These are phyloP conservation scores for Plebejus anna DNA, from an alignment of 2,888 invertebrate species.

Conservation along the genomic window DNA sequence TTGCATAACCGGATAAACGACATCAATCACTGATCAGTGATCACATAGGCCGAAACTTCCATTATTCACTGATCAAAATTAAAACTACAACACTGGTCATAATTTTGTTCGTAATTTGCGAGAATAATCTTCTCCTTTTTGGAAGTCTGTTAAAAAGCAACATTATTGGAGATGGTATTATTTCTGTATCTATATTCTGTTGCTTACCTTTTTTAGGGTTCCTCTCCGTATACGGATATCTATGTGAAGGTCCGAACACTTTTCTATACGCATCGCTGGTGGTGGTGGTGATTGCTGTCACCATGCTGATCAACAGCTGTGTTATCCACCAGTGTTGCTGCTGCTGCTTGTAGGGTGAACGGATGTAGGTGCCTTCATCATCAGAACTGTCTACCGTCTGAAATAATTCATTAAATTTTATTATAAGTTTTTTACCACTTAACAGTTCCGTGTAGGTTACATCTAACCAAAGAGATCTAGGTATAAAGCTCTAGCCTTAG, in stretches of 20 bases:
- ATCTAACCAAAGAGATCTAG: no score
- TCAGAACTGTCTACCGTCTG: conserved; percentile 68
- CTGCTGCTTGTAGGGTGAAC: conserved; percentile 35
- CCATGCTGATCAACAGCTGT: conserved; percentile 49
- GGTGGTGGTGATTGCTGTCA: conserved; percentile 53
- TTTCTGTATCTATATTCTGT: background rate
- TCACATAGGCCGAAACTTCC: no score
- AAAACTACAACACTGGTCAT: no score
- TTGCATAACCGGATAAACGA: no score
- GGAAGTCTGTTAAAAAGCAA: no score
- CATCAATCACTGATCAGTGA: no score
- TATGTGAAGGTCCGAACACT: conserved; percentile 58
- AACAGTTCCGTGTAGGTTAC: background rate
- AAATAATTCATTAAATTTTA: conserved; percentile 2
- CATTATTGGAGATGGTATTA: no score
- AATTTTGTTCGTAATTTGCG: no score
- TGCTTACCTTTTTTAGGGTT: conserved; percentile 55
- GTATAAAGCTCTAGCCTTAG: no score
- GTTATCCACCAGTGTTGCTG: conserved; percentile 69
- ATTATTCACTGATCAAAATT: no score
- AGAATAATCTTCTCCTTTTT: no score
- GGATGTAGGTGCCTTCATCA: conserved; percentile 56
- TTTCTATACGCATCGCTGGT: conserved; percentile 51
- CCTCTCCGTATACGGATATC: conserved; percentile 66
- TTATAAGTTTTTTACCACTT: background rate